These are phyloP conservation scores for Dryobates pubescens DNA, from an alignment of 2,797 vertebrate species.

Conservation along the genomic window DNA sequence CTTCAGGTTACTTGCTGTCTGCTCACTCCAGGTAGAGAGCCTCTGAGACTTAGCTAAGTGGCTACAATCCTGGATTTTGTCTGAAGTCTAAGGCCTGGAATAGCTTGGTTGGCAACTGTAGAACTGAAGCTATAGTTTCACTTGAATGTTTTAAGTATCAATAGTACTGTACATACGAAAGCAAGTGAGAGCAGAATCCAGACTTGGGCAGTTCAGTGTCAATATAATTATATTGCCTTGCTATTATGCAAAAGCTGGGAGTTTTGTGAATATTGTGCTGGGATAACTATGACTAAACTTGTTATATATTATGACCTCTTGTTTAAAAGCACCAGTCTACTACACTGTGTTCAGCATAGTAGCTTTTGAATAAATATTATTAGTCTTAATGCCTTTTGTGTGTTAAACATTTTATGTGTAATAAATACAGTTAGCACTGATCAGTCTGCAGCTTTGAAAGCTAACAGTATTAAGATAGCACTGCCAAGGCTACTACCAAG, in stretches of 20 bases:
- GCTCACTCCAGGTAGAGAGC: background rate
- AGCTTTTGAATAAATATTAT: background rate
- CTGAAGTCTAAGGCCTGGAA: background rate
- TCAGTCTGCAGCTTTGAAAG: background rate
- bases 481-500: background rate
- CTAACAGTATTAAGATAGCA: background rate
- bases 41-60: background rate
- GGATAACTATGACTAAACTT: background rate
- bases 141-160: background rate
- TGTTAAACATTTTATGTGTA: slow-evolving; percentile 23
- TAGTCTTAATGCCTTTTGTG: background rate
- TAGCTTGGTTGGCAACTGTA: background rate
- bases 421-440: background rate
- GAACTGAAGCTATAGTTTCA: background rate
- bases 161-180: background rate
- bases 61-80: background rate
- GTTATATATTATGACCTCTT: background rate
- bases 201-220: background rate
- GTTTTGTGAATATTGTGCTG: background rate
- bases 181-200: background rate
- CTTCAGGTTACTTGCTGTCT: background rate
- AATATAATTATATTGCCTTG: background rate
- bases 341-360: background rate
- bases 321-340: background rate
- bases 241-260: background rate